Conservation (phyloP, 2,797 vertebrate genomes). For the Heterohyrax brucei region DNA sequence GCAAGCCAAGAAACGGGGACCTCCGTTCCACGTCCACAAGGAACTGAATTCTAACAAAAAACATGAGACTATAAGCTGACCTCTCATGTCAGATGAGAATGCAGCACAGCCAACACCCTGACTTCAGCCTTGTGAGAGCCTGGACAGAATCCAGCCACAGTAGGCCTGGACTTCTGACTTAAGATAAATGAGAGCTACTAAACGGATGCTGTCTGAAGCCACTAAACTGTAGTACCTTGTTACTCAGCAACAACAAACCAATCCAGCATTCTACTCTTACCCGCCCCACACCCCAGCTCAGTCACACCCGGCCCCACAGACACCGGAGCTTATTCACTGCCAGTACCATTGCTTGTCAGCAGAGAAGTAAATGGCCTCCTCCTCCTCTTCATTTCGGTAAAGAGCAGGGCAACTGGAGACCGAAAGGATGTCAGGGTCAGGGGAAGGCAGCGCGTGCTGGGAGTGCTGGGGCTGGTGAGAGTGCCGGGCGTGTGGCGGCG, state of each 20-base stretch:
- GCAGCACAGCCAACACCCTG: background rate
- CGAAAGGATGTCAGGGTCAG: slow-evolving; percentile 98
- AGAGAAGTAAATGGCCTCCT: slow-evolving; percentile 97
- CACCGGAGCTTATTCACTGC: background rate
- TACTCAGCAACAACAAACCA: background rate
- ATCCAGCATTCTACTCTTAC: accelerated
- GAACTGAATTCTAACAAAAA: background rate
- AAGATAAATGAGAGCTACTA: background rate
- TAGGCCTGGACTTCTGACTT: background rate
- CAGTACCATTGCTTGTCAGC: slow-evolving; percentile 97
- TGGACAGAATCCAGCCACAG: background rate
- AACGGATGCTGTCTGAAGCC: background rate
- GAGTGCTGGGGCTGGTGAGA: slow-evolving; percentile 93
- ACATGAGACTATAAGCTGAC: background rate
- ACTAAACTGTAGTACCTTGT: background rate
- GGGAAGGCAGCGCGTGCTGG: slow-evolving; percentile 93
- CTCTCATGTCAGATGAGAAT: background rate
- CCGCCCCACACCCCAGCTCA: background rate
- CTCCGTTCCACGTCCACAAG: background rate
- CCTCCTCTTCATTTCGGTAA: slow-evolving; percentile 96
- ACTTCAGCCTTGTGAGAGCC: background rate
- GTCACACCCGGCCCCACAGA: background rate
- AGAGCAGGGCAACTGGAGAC: slow-evolving; percentile 96
- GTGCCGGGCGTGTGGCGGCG: slow-evolving; percentile 90
- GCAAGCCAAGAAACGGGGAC: background rate